Evolutionary conservation across 2,113 vertebrate genomes (phyloP).

Genomic region (Stegostoma tigrinum): DNA sequence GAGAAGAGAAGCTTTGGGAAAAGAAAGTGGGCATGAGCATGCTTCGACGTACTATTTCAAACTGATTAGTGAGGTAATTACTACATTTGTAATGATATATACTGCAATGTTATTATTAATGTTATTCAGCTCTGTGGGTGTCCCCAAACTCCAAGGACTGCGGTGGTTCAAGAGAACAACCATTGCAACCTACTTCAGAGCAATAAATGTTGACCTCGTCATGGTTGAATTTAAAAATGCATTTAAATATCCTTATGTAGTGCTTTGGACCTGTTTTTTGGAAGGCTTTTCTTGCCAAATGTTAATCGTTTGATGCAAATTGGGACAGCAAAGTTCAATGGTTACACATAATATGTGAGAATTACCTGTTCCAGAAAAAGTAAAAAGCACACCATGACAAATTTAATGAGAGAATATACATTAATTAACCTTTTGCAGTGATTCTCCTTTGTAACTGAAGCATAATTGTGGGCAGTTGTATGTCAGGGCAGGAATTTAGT

Average conservation of each 20-base stretch:
- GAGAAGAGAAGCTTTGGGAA: not conserved
- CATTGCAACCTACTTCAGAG: too few relatives aligned
- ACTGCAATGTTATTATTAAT: not conserved
- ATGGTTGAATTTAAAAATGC: too few relatives aligned
- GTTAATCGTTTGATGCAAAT: not conserved
- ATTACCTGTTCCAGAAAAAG: not conserved
- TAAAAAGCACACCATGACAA: not conserved
- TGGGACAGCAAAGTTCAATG: not conserved
- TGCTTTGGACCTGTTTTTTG: not conserved
- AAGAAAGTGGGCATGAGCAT: not conserved
- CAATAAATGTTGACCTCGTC: too few relatives aligned
- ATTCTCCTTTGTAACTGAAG: not conserved
- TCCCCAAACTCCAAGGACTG: too few relatives aligned
- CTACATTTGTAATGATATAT: not conserved
- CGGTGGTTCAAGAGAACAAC: too few relatives aligned
- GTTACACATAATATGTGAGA: not conserved
- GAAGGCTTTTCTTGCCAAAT: not conserved
- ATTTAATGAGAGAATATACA: not conserved
- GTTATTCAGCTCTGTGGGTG: too few relatives aligned
- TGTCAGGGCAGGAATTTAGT: too few relatives aligned
- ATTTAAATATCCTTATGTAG: not conserved
- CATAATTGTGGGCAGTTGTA: too few relatives aligned
- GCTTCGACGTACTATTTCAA: not conserved
- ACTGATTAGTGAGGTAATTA: not conserved
- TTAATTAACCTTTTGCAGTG: not conserved